A percentile compares a stretch with the other conserved stretches of the same genome.
phyloP scores from a whole-genome alignment of 2,797 vertebrate genomes.

The Picus viridis region DNA sequence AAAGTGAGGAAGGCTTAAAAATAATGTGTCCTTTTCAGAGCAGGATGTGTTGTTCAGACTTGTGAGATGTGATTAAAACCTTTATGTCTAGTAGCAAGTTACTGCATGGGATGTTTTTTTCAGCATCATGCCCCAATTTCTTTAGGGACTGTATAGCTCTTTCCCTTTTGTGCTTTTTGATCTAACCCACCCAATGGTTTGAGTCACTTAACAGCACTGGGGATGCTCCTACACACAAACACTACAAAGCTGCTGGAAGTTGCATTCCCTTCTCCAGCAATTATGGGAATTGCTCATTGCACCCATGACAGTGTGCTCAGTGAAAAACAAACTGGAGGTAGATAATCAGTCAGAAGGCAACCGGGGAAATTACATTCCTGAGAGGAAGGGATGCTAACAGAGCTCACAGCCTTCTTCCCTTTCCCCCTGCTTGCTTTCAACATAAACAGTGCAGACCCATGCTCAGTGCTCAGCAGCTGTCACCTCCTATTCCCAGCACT shows the following conservation, averaged over 20 bases:
- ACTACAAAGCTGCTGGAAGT: not conserved
- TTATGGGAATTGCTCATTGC: not conserved
- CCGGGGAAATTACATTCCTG: not conserved
- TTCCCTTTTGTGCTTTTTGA: not conserved
- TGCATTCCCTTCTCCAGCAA: not conserved
- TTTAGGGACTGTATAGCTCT: not conserved
- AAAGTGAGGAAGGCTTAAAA: not conserved
- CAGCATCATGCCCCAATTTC: not conserved
- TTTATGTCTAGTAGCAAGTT: not conserved
- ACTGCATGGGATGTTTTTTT: not conserved
- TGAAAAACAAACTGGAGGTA: not conserved
- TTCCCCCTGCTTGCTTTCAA: not conserved
- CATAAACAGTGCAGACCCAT: not conserved
- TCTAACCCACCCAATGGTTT: not conserved
- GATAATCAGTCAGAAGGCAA: not conserved
- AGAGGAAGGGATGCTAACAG: not conserved
- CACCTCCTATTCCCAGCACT: not conserved
- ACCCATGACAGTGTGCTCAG: not conserved
- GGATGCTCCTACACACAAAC: not conserved
- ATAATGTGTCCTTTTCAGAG: not conserved
- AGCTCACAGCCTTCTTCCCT: not conserved
- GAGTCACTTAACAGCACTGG: not conserved
- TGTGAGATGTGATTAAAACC: not conserved
- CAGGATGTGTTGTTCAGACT: not conserved
- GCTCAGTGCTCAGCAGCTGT: not conserved